Evolutionary conservation across 2,888 invertebrate genomes (phyloP), one percentile per base, ranked within the genome.

Genomic region (Chydorus sphaericus): DNA sequence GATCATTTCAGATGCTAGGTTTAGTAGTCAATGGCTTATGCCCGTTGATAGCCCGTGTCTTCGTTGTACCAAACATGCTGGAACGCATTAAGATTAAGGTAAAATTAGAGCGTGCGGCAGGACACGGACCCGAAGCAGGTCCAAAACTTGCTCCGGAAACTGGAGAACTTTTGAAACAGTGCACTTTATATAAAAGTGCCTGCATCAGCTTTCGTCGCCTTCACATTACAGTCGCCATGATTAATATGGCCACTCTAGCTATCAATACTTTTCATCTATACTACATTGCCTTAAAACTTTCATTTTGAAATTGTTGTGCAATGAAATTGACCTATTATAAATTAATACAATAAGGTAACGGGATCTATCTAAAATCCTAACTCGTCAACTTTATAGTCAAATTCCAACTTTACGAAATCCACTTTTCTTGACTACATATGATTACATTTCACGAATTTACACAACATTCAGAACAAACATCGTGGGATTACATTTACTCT

Each of bases 181-280:
- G 87, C 66, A 85, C 86, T 0, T 82, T 84, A 66, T 90, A 89
- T 71, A 73, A 84, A 62, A 78, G 78, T 64, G 77, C 87, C 16
- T 79, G 88, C 65, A 77, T 75, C 61, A 73, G 78, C 30, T 90
- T 90, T 72, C 78, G 89, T 53, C 76, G 78, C 39, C 77, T 82
- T 54, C 90, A 90, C 71, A 81, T 83, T 67, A 75, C 74, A 59
- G 83, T 87, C 63, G 88, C 88, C 14, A 80, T 85, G 69, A 85
- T 85, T 57, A 89, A 89, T 65, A 78, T 90, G 70, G 72, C 78
- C 26, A 75, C 81, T 0, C 77, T 84, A 70, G 75, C 74, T 7
- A 81, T 80, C 64, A 81, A 82, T 10, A 75, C 78, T 49, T 70
- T 82, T 59, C 83, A 84, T 68, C 69, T 83, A 56, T 74, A 80